Percentiles rank a stretch among this genome's conserved stretches.
phyloP scores from a whole-genome alignment of 2,888 invertebrate genomes.

The Seladonia tumulorum region DNA sequence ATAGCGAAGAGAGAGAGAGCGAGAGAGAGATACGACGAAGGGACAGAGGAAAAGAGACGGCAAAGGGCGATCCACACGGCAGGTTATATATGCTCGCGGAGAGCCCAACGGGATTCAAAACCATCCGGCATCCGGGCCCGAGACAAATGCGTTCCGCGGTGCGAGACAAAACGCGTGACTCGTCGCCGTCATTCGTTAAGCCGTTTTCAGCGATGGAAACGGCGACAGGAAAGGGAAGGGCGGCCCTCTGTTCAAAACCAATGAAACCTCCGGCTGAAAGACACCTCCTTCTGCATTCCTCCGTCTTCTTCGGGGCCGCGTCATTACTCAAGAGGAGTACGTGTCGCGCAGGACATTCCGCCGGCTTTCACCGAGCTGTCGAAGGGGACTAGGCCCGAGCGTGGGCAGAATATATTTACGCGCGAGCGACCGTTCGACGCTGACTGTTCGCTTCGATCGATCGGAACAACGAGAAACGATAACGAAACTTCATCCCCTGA shows the following conservation, averaged over 20 bases:
- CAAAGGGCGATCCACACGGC: conserved; percentile 44
- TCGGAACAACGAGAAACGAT: not conserved
- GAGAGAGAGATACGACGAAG: conserved; percentile 18
- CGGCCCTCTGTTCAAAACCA: conserved; percentile 57
- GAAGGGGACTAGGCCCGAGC: conserved; percentile 35
- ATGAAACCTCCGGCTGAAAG: conserved; percentile 68
- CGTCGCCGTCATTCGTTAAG: conserved; percentile 73
- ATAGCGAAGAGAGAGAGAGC: conserved; percentile 1
- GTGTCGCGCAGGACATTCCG: conserved; percentile 70
- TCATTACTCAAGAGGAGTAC: conserved; percentile 73
- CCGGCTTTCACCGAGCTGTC: conserved; percentile 49
- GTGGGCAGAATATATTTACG: conserved; percentile 45
- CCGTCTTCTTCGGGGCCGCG: conserved; percentile 48
- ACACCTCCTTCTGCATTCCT: conserved; percentile 65
- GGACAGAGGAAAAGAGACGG: conserved; percentile 27
- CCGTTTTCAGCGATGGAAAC: conserved; percentile 67
- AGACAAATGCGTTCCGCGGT: conserved; percentile 74
- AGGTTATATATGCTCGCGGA: conserved; percentile 46
- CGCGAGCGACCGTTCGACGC: not conserved
- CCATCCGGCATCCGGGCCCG: conserved; percentile 65
- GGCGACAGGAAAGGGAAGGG: conserved; percentile 44
- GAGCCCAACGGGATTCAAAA: conserved; percentile 68
- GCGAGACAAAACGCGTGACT: conserved; percentile 74
- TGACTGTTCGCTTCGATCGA: not conserved
- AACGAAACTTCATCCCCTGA: not conserved